Conservation (phyloP, 2,888 invertebrate species). For the Notodonta dromedarius region DNA sequence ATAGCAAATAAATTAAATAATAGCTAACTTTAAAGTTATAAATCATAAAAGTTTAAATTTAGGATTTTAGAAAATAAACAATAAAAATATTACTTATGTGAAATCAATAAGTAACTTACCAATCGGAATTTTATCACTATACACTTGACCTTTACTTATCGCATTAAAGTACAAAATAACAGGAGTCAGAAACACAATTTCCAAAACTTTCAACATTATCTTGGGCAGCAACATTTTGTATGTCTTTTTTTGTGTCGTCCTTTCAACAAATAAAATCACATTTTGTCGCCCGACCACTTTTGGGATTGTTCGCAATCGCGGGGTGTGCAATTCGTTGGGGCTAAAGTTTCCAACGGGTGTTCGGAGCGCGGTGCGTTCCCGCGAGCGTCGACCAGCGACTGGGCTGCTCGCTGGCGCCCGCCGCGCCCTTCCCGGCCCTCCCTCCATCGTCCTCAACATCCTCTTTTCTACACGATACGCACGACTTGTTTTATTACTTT, state of each 20-base stretch:
- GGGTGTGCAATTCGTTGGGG: slow-evolving; percentile 26
- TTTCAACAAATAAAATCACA: slow-evolving; percentile 40
- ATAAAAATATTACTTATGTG: no score
- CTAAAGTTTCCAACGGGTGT: slow-evolving; percentile 40
- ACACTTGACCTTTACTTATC: slow-evolving; percentile 43
- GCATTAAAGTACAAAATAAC: slow-evolving; percentile 53
- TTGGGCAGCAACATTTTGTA: slow-evolving; percentile 48
- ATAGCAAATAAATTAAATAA: no score
- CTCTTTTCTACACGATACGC: slow-evolving; percentile 66
- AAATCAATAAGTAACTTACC: slow-evolving; percentile 52
- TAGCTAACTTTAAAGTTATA: no score
- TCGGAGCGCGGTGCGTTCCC: slow-evolving; percentile 14
- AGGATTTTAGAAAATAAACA: no score
- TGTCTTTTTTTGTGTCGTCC: slow-evolving; percentile 11
- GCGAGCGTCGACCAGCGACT: slow-evolving; percentile 62
- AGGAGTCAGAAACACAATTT: slow-evolving; percentile 53
- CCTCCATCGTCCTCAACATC: slow-evolving; percentile 50
- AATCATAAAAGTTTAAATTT: no score
- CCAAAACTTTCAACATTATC: slow-evolving; percentile 49
- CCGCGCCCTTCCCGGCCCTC: slow-evolving; percentile 60
- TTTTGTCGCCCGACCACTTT: slow-evolving; percentile 39
- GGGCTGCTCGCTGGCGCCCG: slow-evolving; percentile 45
- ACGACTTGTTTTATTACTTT: slow-evolving; percentile 78
- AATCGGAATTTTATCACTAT: slow-evolving; percentile 55
- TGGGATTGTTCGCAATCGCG: slow-evolving; percentile 28